Evolutionary conservation across 2,797 vertebrate genomes (phyloP), one percentile per base, ranked within the genome.

Genomic region (Fringilla coelebs): DNA sequence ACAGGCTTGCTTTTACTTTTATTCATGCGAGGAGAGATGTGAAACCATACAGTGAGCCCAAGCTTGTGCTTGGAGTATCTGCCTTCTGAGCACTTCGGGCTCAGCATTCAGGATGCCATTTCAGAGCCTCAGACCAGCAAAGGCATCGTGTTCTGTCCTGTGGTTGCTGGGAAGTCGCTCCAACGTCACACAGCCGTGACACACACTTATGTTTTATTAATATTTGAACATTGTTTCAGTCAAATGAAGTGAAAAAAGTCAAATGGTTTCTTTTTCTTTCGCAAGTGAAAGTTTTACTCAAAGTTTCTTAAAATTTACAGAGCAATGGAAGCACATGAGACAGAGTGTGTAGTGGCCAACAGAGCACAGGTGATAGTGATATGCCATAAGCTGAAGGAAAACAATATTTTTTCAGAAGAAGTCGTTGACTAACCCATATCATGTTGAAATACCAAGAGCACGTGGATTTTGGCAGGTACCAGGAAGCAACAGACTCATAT

Each of bases 191-290:
- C 4, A 2, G 25, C 48, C 17, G 45, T 14, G 36, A 65, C 28
- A 45, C 62, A 29, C 12, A 5, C 34, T 51, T 49, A 18, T 2
- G 0, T 77, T 88, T 89, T 78, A 80, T 93, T 89, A 70, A 85
- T 66, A 62, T 88, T 85, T 76, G 82, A 83, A 85, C 41, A 3
- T 7, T 34, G 21, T 57, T 89, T 67, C 76, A 78, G 82, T 26
- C 40, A 85, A 77, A 81, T n/a, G n/a, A 80, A 85, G 48, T 1
- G 28, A 62, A 83, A 81, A 81, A 75, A 83, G 61, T 28, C 17
- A 61, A 93, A 86, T 11, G 28, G 89, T 94, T 96, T 92, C 77
- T 91, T 89, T 93, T 96, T 89, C 67, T 93, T 93, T 93, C 38
- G 20, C 11, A 54, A 92, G 73, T 52, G 79, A 94, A 94, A 95